Evolutionary conservation across 64 coral and sea anemone genomes (phyloP), one percentile per base, ranked within the genome.

Genomic region (Orbicella faveolata): DNA sequence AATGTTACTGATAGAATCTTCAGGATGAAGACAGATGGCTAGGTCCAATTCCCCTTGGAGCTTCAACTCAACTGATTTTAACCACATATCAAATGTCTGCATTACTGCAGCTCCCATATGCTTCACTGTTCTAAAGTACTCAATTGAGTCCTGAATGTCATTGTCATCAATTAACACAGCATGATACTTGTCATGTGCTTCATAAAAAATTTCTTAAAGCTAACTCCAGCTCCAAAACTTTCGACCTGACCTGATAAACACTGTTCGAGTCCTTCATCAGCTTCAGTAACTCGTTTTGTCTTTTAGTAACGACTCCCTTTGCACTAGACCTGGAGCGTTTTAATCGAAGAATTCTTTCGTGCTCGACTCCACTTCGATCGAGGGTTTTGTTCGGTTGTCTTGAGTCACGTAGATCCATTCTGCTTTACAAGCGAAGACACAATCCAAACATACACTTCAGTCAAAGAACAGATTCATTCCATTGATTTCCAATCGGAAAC

Each of bases 111-210:
- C 17, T 34, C 30, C 39, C 39, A 34, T 16, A 34, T 16, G 75
- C 30, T 34, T 77, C 39, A 36, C 75, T 14, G 39, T 0, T 36
- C 25, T 20, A 36, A 77, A 44, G 6, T 77, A 77, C 30, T 77
- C 75, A 20, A 36, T 77, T 15, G 75, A 35, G 75, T 69, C 63
- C 48, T 15, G 64, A 69, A 87, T 69, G 11, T 0, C 63, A 75
- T 9, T 26, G 9, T 73, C 65, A 73, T 69, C 67, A 25, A 8
- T 64, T 14, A 83, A 20, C 59, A 35, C 63, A 16, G 12, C n/a
- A 7, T 63, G 80, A 83, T 83, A 83, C 55, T 62, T 68, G 44
- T 83, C 80, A 83, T 83, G 80, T 83, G 80, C 55, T 83, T 68
- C 57, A 35, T 83, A 6, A 59, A 68, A 83, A 64, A 83, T 83